Conservation (phyloP, 2,888 invertebrate species). For the Pandemis cinnamomeana region DNA sequence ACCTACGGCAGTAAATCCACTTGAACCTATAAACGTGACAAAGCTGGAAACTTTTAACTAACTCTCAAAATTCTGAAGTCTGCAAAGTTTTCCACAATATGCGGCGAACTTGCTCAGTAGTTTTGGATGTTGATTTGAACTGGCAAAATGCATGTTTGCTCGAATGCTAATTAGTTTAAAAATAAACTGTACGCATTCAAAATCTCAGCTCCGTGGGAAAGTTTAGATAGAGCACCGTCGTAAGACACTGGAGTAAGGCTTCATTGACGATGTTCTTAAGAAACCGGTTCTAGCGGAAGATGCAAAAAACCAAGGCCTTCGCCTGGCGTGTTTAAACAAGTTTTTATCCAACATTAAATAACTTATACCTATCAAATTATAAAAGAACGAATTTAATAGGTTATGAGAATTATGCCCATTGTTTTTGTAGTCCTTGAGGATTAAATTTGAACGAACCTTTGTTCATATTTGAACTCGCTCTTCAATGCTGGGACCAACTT, state of each 20-base stretch:
- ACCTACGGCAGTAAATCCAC: conserved; percentile 34
- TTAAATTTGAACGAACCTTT: conserved; percentile 3
- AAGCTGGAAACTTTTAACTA: conserved; percentile 39
- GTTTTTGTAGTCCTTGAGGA: conserved; percentile 38
- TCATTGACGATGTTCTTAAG: conserved; percentile 47
- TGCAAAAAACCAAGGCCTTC: conserved; percentile 57
- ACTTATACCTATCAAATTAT: conserved; percentile 34
- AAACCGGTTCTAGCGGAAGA: conserved; percentile 68
- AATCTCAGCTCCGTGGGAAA: conserved; percentile 38
- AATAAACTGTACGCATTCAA: conserved; percentile 9
- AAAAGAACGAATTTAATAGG: conserved; percentile 6
- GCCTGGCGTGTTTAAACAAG: conserved; percentile 46
- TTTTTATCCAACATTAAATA: conserved; percentile 38
- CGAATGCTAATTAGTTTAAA: conserved; percentile 28
- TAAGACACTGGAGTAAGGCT: conserved; percentile 46
- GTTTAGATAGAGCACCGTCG: conserved; percentile 44
- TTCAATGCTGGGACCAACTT: conserved; percentile 36
- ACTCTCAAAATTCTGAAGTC: conserved; percentile 39
- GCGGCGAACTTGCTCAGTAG: conserved; percentile 20
- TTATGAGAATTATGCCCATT: conserved; percentile 23
- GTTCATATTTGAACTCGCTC: conserved; percentile 8
- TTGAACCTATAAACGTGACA: conserved; percentile 23
- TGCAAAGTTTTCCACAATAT: conserved; percentile 37
- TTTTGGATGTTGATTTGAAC: conserved; percentile 35
- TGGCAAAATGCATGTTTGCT: conserved; percentile 20